phyloP scores from a whole-genome alignment of 1,140 invertebrate species.

The Bombus impatiens region DNA sequence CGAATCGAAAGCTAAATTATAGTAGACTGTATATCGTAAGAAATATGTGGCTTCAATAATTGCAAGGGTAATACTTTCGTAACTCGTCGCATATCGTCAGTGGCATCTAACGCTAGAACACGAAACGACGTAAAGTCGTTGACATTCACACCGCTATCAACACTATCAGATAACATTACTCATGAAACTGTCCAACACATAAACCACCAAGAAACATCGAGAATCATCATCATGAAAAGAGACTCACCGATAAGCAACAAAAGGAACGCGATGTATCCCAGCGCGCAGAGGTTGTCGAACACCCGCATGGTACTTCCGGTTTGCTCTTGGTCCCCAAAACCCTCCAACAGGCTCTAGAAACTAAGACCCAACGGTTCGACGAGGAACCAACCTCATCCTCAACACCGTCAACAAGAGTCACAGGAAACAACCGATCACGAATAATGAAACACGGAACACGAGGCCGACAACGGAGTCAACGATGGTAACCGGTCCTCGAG shows the following conservation, averaged over 20 bases:
- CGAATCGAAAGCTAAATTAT: background rate
- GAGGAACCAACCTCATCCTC: conserved; percentile 27
- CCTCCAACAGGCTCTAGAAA: background rate
- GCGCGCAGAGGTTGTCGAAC: conserved; percentile 68
- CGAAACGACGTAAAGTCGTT: too few relatives aligned
- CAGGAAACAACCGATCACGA: background rate
- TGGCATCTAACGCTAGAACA: too few relatives aligned
- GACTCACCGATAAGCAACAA: conserved; percentile 74
- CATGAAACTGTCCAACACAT: background rate
- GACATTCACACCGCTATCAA: too few relatives aligned
- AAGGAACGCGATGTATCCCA: conserved; percentile 72
- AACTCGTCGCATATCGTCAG: too few relatives aligned
- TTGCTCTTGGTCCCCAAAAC: conserved; percentile 25
- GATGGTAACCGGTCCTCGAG: conserved; percentile 74
- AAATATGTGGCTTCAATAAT: background rate
- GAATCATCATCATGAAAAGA: background rate
- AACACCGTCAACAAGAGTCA: background rate
- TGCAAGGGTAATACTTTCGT: too few relatives aligned
- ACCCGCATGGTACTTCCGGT: conserved; percentile 70
- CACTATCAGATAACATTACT: background rate
- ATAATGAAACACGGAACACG: background rate
- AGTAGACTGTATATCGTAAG: background rate
- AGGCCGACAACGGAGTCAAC: background rate
- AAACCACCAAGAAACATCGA: background rate
- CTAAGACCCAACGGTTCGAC: conserved; percentile 2